Evolutionary conservation across 2,888 invertebrate genomes (phyloP).

Genomic region (Tetrapedia diversipes): DNA sequence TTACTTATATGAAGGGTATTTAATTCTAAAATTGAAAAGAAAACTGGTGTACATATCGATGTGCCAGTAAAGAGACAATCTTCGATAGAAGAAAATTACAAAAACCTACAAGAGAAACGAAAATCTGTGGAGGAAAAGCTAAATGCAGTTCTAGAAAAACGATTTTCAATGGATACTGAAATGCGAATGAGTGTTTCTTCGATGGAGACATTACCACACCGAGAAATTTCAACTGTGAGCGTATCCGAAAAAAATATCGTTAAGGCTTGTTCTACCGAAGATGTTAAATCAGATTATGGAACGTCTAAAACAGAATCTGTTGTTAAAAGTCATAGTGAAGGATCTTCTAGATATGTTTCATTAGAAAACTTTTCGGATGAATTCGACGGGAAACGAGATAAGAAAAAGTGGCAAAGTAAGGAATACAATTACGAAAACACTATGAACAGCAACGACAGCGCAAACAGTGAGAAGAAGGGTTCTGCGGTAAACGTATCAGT

Average conservation of each 20-base stretch:
- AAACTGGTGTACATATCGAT: constrained; percentile 29
- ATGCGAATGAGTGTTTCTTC: constrained; percentile 72
- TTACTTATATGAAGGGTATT: background rate
- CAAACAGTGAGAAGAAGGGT: constrained; percentile 67
- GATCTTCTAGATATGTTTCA: constrained; percentile 78
- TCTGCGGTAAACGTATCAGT: constrained; percentile 79
- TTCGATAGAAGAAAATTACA: constrained; percentile 55
- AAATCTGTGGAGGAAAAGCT: constrained; percentile 80
- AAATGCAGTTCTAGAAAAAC: constrained; percentile 80
- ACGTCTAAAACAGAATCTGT: constrained; percentile 63
- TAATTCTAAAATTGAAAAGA: constrained; percentile 47
- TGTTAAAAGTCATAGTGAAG: constrained; percentile 77
- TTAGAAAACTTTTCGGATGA: constrained; percentile 76
- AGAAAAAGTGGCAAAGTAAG: constrained; percentile 53
- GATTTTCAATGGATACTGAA: constrained; percentile 75
- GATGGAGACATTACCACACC: constrained; percentile 58
- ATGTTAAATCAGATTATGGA: constrained; percentile 73
- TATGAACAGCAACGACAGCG: constrained; percentile 61
- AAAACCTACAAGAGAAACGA: constrained; percentile 79
- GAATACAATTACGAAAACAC: constrained; percentile 60
- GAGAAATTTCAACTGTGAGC: constrained; percentile 45
- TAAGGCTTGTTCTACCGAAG: constrained; percentile 76
- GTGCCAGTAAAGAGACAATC: constrained; percentile 45
- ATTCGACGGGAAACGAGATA: constrained; percentile 63
- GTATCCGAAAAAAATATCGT: constrained; percentile 67